These are phyloP conservation scores for Rhopalosiphum maidis DNA, from an alignment of 1,140 invertebrate genomes.

Conservation along the genomic window DNA sequence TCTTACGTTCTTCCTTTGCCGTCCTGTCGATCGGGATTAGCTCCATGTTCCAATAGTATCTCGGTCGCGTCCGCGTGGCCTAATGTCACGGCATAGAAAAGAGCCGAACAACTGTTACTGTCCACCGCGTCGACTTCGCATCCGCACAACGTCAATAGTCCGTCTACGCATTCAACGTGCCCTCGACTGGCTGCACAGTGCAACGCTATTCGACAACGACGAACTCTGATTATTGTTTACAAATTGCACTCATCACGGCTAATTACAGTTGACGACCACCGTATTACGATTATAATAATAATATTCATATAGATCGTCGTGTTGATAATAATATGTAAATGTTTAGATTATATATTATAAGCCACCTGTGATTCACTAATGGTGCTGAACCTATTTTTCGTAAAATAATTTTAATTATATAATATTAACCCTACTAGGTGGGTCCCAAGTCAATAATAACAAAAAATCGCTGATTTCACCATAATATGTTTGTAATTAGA, in stretches of 20 bases:
- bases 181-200: constrained; percentile 96
- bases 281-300: background rate
- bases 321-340: background rate
- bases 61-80: constrained; percentile 93
- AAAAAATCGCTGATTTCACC: background rate
- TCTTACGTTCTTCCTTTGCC: constrained; percentile 84
- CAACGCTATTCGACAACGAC: constrained; percentile 68
- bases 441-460: background rate
- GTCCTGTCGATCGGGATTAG: constrained; percentile 91
- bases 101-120: constrained; percentile 89
- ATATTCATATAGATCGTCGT: background rate
- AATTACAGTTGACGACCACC: background rate
- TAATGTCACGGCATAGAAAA: constrained; percentile 95
- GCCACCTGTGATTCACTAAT: background rate
- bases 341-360: background rate
- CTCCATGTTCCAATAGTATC: constrained; percentile 85
- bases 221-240: background rate
- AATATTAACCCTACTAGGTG: too few species aligned
- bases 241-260: background rate
- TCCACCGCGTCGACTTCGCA: constrained; percentile 85
- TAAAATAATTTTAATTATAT: background rate
- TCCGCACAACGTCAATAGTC: constrained; percentile 86
- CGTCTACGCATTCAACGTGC: constrained; percentile 90
- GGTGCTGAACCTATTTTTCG: background rate
- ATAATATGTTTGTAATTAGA: background rate